Conservation (phyloP, 30 jellyfish, hydroid and myxozoan species). For the Hydractinia symbiolongicarpus region DNA sequence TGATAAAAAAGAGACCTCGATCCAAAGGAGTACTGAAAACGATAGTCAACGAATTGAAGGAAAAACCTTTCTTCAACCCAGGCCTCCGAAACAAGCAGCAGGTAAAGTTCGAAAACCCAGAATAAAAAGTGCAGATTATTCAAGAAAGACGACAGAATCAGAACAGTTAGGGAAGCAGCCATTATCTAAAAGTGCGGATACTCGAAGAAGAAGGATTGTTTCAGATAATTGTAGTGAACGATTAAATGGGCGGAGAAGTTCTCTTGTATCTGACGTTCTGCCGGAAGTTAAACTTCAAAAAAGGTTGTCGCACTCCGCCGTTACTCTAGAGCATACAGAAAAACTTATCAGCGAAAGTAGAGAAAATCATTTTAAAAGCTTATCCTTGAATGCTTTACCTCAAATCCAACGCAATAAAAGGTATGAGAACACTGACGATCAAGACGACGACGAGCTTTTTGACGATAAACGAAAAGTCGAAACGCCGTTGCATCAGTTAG, state of each 20-base stretch:
- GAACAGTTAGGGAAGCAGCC: slow-evolving; percentile 6
- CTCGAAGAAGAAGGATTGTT: slow-evolving; percentile 2
- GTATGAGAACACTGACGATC: not conserved
- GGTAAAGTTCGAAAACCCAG: slow-evolving; percentile 76
- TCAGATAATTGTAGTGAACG: not conserved
- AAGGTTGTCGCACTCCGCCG: not conserved
- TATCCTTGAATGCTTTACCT: slow-evolving; percentile 20
- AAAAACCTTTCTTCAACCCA: slow-evolving; percentile 46
- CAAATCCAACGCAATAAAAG: slow-evolving; percentile 10
- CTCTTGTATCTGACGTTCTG: not conserved
- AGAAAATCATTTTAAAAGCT: slow-evolving; percentile 11
- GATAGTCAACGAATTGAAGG: no score
- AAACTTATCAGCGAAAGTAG: not conserved
- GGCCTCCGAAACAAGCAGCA: slow-evolving; percentile 71
- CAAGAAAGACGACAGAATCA: slow-evolving; percentile 29
- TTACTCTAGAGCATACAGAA: not conserved
- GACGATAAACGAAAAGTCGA: not conserved
- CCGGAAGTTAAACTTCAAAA: slow-evolving; percentile 18
- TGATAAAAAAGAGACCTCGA: no score
- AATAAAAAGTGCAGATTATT: slow-evolving; percentile 52
- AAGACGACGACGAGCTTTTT: not conserved
- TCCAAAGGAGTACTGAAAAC: no score
- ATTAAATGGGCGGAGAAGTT: not conserved
- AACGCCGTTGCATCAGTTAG: not conserved
- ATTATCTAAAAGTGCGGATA: slow-evolving; percentile 33